A percentile compares a stretch with the other conserved stretches of the same genome.
phyloP scores from a whole-genome alignment of 2,113 vertebrate genomes.

The Aphyosemion australe region DNA sequence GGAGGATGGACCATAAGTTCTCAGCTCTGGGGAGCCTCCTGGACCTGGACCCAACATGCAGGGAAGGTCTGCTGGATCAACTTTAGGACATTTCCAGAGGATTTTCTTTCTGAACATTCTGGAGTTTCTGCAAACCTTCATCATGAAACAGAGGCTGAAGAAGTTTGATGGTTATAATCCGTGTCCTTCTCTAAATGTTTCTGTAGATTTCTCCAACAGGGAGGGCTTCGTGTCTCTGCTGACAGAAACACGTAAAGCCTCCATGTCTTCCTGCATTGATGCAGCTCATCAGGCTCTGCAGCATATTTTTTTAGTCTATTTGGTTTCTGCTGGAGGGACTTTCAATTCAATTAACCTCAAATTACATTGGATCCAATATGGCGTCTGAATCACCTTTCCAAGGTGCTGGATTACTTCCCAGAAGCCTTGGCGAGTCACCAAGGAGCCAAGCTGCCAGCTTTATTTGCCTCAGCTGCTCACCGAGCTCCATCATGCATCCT shows the following conservation, averaged over 20 bases:
- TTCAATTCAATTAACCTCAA: slow-evolving; percentile 67
- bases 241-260: background rate
- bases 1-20: too few species aligned
- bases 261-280: background rate
- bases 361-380: slow-evolving; percentile 53
- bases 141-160: too few species aligned
- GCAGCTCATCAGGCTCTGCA: background rate
- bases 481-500: slow-evolving; percentile 37
- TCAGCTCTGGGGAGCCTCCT: too few species aligned
- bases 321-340: background rate
- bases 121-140: too few species aligned
- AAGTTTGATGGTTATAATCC: too few species aligned
- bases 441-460: slow-evolving; percentile 52
- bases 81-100: too few species aligned
- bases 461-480: slow-evolving; percentile 38
- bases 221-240: too few species aligned
- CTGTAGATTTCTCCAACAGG: too few species aligned
- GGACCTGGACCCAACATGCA: too few species aligned
- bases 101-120: too few species aligned
- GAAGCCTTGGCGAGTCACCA: slow-evolving; percentile 47
- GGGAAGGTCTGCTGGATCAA: too few species aligned
- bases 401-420: slow-evolving; percentile 62
- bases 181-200: too few species aligned
- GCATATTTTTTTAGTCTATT: background rate
- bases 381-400: slow-evolving; percentile 46